Percentiles rank a stretch among this genome's conserved stretches.
phyloP scores from a whole-genome alignment of 2,888 invertebrate species.

The Cheilosia impressa region DNA sequence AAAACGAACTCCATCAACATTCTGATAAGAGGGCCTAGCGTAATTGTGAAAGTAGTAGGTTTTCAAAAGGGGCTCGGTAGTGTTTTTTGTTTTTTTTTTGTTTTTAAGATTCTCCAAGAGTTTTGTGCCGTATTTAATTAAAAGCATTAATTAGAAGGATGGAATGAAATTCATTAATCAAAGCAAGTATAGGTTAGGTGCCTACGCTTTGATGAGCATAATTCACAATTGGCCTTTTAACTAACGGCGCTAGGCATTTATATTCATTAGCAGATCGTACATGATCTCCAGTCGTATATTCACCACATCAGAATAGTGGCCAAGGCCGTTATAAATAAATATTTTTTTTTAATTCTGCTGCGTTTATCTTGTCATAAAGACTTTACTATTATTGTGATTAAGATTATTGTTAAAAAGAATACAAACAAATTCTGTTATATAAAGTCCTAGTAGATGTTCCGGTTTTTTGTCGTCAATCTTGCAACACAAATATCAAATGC shows the following conservation, averaged over 20 bases:
- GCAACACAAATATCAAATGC: no score
- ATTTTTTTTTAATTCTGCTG: no score
- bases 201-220: neutral
- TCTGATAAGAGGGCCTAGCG: conserved; percentile 13
- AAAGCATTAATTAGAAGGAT: conserved; percentile 28
- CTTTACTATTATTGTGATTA: no score
- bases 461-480: no score
- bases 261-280: neutral
- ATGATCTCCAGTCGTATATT: neutral
- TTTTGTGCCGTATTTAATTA: conserved; percentile 13
- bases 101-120: no score
- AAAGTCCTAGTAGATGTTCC: no score
- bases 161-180: no score
- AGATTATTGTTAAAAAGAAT: no score
- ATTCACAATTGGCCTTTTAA: conserved; percentile 6
- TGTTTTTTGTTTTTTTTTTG: neutral
- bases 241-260: neutral
- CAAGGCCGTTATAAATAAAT: no score
- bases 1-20: conserved; percentile 6
- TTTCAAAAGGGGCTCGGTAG: conserved; percentile 22
- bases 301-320: no score
- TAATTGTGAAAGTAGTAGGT: conserved; percentile 3
- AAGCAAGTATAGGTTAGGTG: neutral
- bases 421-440: no score
- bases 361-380: no score